Percentiles rank a stretch among this genome's conserved stretches.
These are phyloP conservation scores for Lacerta agilis DNA, from an alignment of 2,797 vertebrate species.

Conservation along the genomic window DNA sequence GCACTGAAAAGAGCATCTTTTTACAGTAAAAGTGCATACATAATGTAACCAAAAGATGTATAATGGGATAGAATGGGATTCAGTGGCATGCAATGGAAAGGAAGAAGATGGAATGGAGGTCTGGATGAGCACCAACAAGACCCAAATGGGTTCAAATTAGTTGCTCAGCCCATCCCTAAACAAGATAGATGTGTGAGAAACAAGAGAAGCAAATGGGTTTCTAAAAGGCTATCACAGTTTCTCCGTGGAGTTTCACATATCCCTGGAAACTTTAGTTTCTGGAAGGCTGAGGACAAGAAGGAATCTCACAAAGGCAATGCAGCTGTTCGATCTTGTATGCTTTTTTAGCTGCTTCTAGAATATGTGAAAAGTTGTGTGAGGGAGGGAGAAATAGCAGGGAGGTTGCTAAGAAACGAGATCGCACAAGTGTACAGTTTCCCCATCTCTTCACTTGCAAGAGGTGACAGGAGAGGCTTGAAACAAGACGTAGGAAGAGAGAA, in stretches of 20 bases:
- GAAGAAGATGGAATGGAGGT: no score
- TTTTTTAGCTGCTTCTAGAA: slow-evolving; percentile 7
- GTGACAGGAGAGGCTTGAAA: background rate
- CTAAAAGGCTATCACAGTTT: background rate
- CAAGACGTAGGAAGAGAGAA: background rate
- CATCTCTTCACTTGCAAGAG: background rate
- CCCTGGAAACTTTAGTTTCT: slow-evolving; percentile 1
- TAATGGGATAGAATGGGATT: no score
- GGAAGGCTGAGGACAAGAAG: background rate
- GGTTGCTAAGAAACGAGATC: slow-evolving; percentile 30
- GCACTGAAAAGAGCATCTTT: no score
- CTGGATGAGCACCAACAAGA: no score
- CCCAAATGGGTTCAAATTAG: no score
- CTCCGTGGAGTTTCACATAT: background rate
- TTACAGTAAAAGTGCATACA: no score
- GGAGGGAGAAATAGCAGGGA: background rate
- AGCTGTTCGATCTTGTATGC: background rate
- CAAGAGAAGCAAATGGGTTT: background rate
- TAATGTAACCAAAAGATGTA: no score
- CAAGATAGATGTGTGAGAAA: background rate
- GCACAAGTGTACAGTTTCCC: background rate
- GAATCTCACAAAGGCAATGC: background rate
- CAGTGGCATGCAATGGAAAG: no score
- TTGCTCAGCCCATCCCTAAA: no score
- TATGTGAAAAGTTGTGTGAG: background rate